A percentile compares a stretch with the other conserved stretches of the same genome.
phyloP scores from a whole-genome alignment of 2,888 invertebrate species.

The Lissonota sp. region DNA sequence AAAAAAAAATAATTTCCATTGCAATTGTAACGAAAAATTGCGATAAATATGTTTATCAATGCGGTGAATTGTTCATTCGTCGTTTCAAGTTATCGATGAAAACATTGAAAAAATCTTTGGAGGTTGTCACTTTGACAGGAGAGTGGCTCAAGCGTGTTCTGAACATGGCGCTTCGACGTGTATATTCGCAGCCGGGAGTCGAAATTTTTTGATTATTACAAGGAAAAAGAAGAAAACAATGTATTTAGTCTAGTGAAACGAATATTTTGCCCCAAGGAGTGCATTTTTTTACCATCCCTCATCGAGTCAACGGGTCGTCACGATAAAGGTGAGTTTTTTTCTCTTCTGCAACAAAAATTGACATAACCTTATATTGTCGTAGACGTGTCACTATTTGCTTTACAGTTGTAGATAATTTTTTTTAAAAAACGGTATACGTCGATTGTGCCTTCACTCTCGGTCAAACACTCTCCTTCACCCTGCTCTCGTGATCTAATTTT shows the following conservation, averaged over 20 bases:
- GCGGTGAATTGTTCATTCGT: no score
- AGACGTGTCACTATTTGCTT: conserved; percentile 74
- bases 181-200: conserved; percentile 68
- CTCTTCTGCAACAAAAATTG: background rate
- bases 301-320: conserved; percentile 2
- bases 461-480: background rate
- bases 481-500: background rate
- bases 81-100: background rate
- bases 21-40: background rate
- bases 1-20: background rate
- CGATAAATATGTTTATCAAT: background rate
- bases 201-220: conserved; percentile 43
- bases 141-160: conserved; percentile 67
- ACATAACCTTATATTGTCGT: conserved; percentile 63
- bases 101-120: background rate
- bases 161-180: conserved; percentile 76
- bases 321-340: conserved; percentile 47
- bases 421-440: conserved; percentile 17
- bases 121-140: conserved; percentile 64
- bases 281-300: conserved; percentile 12
- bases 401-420: conserved; percentile 24
- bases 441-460: background rate
- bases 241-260: conserved; percentile 61
- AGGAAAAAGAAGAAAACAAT: conserved; percentile 49
- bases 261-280: conserved; percentile 17